A percentile compares a stretch with the other conserved stretches of the same genome.
phyloP scores from a whole-genome alignment of 2,888 invertebrate genomes.

The Dichetophora obliterata region DNA sequence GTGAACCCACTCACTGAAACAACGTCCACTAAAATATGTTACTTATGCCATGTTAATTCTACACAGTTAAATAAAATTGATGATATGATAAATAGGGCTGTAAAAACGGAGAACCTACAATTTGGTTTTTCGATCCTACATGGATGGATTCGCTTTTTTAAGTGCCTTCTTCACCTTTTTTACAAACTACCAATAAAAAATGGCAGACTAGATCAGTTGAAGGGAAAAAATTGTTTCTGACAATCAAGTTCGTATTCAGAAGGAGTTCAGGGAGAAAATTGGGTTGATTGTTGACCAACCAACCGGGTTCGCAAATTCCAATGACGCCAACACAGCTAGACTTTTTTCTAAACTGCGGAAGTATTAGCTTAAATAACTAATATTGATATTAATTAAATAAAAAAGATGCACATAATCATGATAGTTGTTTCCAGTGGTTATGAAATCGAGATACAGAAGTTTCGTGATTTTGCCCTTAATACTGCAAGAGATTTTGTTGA shows the following conservation, averaged over 20 bases:
- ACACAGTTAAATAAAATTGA: neutral
- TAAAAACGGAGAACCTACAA: conserved; percentile 4
- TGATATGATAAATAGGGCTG: neutral
- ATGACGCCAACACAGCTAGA: conserved; percentile 9
- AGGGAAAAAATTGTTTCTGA: neutral
- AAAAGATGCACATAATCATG: too few relatives aligned
- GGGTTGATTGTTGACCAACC: conserved; percentile 21
- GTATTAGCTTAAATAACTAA: too few relatives aligned
- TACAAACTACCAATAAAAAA: conserved; percentile 14
- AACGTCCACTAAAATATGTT: conserved; percentile 1
- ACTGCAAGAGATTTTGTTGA: too few relatives aligned
- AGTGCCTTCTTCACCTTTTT: conserved; percentile 19
- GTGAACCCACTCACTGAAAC: conserved; percentile 2
- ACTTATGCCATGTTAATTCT: neutral
- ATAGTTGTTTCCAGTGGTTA: too few relatives aligned
- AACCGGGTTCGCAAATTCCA: conserved; percentile 3
- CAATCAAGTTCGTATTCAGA: neutral
- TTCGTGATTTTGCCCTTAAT: too few relatives aligned
- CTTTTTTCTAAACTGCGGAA: neutral
- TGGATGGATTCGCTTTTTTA: conserved; percentile 24
- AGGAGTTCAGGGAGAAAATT: conserved; percentile 1
- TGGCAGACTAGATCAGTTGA: neutral
- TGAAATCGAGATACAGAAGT: too few relatives aligned
- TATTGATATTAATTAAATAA: too few relatives aligned
- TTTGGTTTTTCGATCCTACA: conserved; percentile 28